Percentiles rank a stretch among this genome's conserved stretches.
phyloP scores from a whole-genome alignment of 2,797 vertebrate genomes.

The Danio jaintianensis region DNA sequence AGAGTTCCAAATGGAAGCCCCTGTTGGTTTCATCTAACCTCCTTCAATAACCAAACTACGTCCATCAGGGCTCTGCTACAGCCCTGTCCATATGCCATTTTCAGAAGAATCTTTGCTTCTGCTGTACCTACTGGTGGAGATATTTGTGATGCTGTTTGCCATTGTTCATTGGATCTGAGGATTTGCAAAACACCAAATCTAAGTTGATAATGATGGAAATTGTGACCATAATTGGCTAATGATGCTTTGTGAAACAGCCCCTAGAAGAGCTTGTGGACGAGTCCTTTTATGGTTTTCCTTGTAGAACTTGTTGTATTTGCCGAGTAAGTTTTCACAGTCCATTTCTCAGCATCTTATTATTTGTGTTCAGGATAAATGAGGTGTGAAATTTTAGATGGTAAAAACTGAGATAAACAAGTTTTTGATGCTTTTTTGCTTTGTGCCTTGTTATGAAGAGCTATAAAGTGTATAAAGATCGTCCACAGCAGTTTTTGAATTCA shows the following conservation, averaged over 20 bases:
- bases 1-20: too few species aligned
- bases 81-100: too few species aligned
- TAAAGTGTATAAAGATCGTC: background rate
- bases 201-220: background rate
- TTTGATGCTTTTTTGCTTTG: background rate
- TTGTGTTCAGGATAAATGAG: slow-evolving; percentile 9
- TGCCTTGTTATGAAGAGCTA: background rate
- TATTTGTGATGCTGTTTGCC: too few species aligned
- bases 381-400: background rate
- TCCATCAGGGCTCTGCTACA: too few species aligned
- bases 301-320: background rate
- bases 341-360: background rate
- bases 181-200: too few species aligned
- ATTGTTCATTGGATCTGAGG: too few species aligned
- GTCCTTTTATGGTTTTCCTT: slow-evolving; percentile 17
- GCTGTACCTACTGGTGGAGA: too few species aligned
- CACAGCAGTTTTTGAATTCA: background rate
- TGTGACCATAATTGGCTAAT: too few species aligned
- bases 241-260: background rate
- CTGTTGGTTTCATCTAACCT: too few species aligned
- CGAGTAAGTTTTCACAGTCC: background rate
- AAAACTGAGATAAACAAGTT: background rate
- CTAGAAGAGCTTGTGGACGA: background rate
- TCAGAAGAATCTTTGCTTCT: too few species aligned
- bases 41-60: too few species aligned